Conservation (phyloP, 2,888 invertebrate species). For the Clistopyga incitator region DNA sequence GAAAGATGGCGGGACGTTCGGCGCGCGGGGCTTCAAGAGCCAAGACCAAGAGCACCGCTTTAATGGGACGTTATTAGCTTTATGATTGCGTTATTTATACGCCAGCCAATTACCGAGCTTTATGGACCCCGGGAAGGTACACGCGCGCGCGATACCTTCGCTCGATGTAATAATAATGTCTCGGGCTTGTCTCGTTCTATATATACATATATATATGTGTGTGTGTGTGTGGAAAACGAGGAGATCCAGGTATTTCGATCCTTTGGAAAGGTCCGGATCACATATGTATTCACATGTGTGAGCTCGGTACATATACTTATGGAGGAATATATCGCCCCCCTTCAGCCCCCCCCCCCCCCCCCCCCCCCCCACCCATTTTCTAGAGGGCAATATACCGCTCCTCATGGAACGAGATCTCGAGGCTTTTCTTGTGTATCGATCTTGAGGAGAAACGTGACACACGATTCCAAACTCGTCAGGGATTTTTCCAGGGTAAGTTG, state of each 20-base stretch:
- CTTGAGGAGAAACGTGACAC: constrained; percentile 32
- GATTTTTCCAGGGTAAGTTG: constrained; percentile 29
- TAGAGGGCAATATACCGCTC: constrained; percentile 44
- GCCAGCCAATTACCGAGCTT: constrained; percentile 73
- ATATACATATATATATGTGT: constrained; percentile 53
- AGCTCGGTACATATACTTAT: background rate
- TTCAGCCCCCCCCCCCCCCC: background rate
- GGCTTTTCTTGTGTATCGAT: constrained; percentile 14
- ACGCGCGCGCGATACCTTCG: constrained; percentile 51
- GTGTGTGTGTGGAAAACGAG: constrained; percentile 45
- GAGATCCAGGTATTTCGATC: constrained; percentile 43
- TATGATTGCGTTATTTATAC: constrained; percentile 77
- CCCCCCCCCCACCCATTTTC: constrained; percentile 26
- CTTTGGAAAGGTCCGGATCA: constrained; percentile 45
- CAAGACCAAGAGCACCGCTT: constrained; percentile 58
- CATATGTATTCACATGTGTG: constrained; percentile 31
- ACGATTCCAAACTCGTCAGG: constrained; percentile 41
- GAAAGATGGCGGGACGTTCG: constrained; percentile 47
- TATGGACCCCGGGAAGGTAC: constrained; percentile 69
- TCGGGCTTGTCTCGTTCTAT: constrained; percentile 61
- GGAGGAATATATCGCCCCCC: constrained; percentile 20
- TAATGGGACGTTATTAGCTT: constrained; percentile 78
- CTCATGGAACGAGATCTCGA: constrained; percentile 59
- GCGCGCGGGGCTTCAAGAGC: constrained; percentile 59
- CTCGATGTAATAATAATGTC: constrained; percentile 68